Evolutionary conservation across 2,113 vertebrate genomes (phyloP), one percentile per base, ranked within the genome.

Genomic region (Micromys minutus): DNA sequence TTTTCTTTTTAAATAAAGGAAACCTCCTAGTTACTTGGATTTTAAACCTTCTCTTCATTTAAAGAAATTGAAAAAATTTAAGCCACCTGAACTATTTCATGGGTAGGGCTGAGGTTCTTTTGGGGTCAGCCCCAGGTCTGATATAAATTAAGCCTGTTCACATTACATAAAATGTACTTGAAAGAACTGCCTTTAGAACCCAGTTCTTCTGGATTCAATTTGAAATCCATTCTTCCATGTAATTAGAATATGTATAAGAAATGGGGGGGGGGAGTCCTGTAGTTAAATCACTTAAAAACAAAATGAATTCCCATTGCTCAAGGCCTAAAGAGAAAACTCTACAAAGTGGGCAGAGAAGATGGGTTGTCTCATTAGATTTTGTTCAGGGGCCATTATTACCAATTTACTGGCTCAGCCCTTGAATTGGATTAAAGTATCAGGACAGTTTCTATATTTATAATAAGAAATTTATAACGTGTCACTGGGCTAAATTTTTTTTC

Each of bases 401-500:
- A 96, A 97, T 95, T 96, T 95, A 94, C 63, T 91, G 92, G 81
- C 95, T 94, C 55, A 71, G 55, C 45, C 61, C 79, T 93, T 94
- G 94, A 97, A 85, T 96, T 96, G 80, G 42, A 95, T 96, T 95
- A 93, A 87, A 89, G 34, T 89, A 84, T 93, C 94, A 84, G 39
- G n/a, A 87, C 94, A 79, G 94, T 94, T 89, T 85, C 52, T 94
- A 8, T 91, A 95, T 98, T 95, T 97, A 74, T 94, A 93, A 92
- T 31, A 91, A 96, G 75, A 63, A 19, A 93, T 95, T 97, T 97
- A 92, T 93, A 97, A 81, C 92, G 16, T 94, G 80, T 77, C 85
- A 93, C 83, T 95, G 94, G 94, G 42, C 80, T 95, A 76, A 96
- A 96, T 88, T 95, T 95, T 95, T n/a, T 95, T 91, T 96, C 87